Conservation (phyloP, 1,140 invertebrate genomes). For the Cyclargus thomasi region DNA sequence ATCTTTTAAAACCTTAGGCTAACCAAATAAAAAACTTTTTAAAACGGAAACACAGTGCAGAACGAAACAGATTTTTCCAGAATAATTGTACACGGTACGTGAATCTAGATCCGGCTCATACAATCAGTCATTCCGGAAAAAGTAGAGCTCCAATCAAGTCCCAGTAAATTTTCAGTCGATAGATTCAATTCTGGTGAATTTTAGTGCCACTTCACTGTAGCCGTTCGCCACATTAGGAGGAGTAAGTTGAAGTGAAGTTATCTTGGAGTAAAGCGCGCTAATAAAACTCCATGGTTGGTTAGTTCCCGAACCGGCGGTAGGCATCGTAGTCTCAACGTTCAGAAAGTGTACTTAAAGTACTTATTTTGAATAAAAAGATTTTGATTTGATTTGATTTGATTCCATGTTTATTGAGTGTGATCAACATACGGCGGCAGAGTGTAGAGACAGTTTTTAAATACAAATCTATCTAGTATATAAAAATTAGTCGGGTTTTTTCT, state of each 20-base stretch:
- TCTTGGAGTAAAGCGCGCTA: neutral
- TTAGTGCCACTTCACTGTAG: neutral
- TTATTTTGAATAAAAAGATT: too few relatives aligned
- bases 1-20: neutral
- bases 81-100: neutral
- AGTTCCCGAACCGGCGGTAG: too few relatives aligned
- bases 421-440: too few relatives aligned
- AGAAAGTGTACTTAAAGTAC: too few relatives aligned
- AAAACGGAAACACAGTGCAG: neutral
- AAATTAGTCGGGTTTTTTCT: too few relatives aligned
- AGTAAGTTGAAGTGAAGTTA: neutral
- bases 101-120: neutral
- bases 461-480: too few relatives aligned
- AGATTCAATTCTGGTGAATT: neutral
- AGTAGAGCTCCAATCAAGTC: neutral
- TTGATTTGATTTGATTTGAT: too few relatives aligned
- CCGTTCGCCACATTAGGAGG: neutral
- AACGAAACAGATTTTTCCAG: neutral
- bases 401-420: too few relatives aligned
- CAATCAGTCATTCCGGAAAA: conserved; percentile 2
- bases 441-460: too few relatives aligned
- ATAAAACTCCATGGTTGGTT: too few relatives aligned
- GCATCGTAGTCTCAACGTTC: too few relatives aligned
- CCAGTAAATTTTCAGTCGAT: neutral
- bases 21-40: neutral